Evolutionary conservation across 53 echinoderm and acorn worm species (phyloP), one percentile per base, ranked within the genome.

Genomic region (Antedon mediterranea): DNA sequence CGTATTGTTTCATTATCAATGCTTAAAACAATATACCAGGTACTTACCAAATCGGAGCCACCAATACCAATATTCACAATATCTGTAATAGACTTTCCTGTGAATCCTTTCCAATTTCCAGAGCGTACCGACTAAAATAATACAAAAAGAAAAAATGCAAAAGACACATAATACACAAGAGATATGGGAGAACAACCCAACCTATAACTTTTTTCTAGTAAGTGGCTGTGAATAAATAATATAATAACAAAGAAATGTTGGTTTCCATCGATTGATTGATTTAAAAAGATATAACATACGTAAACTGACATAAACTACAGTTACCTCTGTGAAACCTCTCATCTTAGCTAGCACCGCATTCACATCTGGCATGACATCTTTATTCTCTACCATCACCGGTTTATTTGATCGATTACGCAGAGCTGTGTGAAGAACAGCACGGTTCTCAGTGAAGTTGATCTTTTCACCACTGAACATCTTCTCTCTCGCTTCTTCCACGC

Each of bases 11-110:
- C 7, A 11, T 72, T 30, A 13, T 72, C 28, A 11, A 26, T 9
- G n/a, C n/a, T n/a, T n/a, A n/a, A n/a, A n/a, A n/a, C n/a, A n/a
- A n/a, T n/a, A n/a, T n/a, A n/a, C n/a, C n/a, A n/a, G n/a, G 8
- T 9, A 86, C 88, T 82, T 76, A 93, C 93, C 81, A 97, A 79
- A 71, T 97, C 98, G 31, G 98, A 97, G 31, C 98, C 98, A 76
- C 98, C 97, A 32, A 97, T 97, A 11, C 98, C 98, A 32, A 97
- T 92, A 75, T 97, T 97, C 76, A 97, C 88, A 29, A 93, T 85
- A 84, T 97, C 98, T 28, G 98, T 97, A 33, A 97, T 97, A 18
- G 84, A 30, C 78, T 97, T 97, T 3, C 98, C 98, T 30, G 88
- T 90, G 86, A 86, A 97, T 15, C 98, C 98, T 76, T 97, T 97